phyloP scores from a whole-genome alignment of 2,888 invertebrate genomes.

The Ramazzottius varieornatus region DNA sequence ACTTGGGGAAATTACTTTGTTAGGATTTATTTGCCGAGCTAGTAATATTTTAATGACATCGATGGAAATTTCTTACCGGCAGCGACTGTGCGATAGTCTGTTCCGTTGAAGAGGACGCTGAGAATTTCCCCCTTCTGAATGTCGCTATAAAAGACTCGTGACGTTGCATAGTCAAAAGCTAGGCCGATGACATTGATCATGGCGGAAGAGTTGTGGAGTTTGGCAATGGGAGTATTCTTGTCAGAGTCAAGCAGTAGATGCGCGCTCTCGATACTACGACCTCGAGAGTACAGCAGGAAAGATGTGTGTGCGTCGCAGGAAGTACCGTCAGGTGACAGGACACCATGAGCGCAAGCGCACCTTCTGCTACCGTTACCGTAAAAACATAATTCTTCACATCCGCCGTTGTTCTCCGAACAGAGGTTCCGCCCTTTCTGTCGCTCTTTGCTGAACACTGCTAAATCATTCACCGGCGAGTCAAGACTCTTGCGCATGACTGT shows the following conservation, averaged over 20 bases:
- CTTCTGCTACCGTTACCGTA: slow-evolving; percentile 28
- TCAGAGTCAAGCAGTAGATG: slow-evolving; percentile 39
- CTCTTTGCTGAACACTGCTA: slow-evolving; percentile 9
- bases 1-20: no score
- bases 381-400: slow-evolving; percentile 52
- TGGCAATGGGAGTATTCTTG: slow-evolving; percentile 46
- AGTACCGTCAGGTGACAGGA: slow-evolving; percentile 35
- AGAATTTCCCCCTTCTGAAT: slow-evolving; percentile 60
- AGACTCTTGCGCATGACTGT: neutral
- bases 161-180: slow-evolving; percentile 42
- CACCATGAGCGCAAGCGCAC: slow-evolving; percentile 59
- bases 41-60: no score
- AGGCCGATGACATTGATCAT: slow-evolving; percentile 65
- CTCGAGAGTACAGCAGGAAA: slow-evolving; percentile 56
- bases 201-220: slow-evolving; percentile 39
- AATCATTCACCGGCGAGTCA: neutral
- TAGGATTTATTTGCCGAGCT: no score
- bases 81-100: slow-evolving; percentile 11
- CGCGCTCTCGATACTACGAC: slow-evolving; percentile 51
- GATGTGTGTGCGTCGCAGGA: slow-evolving; percentile 47
- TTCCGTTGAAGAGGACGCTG: slow-evolving; percentile 51
- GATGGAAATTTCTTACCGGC: neutral
- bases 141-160: slow-evolving; percentile 56
- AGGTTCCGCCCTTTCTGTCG: slow-evolving; percentile 28
- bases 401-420: slow-evolving; percentile 38